These are phyloP conservation scores for Alouatta palliata DNA, from an alignment of 2,113 vertebrate species.

Conservation along the genomic window DNA sequence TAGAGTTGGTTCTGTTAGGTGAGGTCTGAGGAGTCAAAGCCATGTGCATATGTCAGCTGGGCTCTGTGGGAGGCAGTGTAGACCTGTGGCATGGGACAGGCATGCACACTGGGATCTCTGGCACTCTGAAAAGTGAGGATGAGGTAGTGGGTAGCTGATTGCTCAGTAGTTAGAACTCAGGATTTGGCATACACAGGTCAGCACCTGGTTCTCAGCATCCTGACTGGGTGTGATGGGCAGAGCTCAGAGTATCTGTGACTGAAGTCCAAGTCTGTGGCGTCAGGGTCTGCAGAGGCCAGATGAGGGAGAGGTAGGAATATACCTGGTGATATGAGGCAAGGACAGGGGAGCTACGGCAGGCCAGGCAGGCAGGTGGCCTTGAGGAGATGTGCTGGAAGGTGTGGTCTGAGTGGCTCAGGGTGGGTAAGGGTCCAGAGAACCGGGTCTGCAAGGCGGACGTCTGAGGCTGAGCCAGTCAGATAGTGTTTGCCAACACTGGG, in stretches of 20 bases:
- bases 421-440: neutral
- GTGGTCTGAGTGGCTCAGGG: rapidly evolving
- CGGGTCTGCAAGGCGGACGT: rapidly evolving
- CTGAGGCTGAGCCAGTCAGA: neutral
- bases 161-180: neutral
- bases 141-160: neutral
- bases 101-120: neutral
- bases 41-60: neutral
- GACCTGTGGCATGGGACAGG: neutral
- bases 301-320: neutral
- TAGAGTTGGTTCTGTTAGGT: neutral
- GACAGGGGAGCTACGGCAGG: neutral
- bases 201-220: neutral
- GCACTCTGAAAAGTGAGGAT: neutral
- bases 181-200: neutral
- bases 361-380: neutral
- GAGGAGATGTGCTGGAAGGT: too few species aligned
- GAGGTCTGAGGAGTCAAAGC: neutral
- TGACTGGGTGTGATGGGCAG: neutral
- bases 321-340: neutral
- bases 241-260: neutral
- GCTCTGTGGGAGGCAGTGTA: neutral
- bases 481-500: neutral
- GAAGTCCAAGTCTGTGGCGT: neutral
- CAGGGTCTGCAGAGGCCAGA: neutral